Evolutionary conservation across 2,888 invertebrate species (phyloP), one percentile per base, ranked within the genome.

Genomic region (Xestobium rufovillosum): DNA sequence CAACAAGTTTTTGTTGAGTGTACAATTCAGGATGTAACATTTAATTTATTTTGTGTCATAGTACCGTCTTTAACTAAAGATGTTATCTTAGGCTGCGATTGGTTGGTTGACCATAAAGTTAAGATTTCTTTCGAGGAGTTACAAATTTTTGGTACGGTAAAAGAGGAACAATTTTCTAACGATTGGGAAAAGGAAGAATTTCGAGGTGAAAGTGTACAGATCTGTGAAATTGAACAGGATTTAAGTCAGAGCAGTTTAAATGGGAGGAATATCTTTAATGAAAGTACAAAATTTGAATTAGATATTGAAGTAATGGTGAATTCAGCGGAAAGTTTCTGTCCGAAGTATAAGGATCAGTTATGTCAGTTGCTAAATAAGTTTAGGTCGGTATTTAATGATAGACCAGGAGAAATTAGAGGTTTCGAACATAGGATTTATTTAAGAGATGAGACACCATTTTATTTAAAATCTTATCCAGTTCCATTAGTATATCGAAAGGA

Each of bases 151-250:
- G 23, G 23, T 19, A n/a, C n/a, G 23, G 23, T 6, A n/a, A 6
- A n/a, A 8, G 23, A 19, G n/a, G n/a, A 8, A 19, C n/a, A 8
- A 19, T 19, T 19, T 19, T 8, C 6, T 8, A n/a, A n/a, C n/a
- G 23, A n/a, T 8, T 8, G 23, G 6, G 23, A 19, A n/a, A 19
- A 19, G n/a, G n/a, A n/a, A n/a, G n/a, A n/a, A n/a, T n/a, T n/a
- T n/a, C n/a, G n/a, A n/a, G n/a, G 23, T 19, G 23, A 19, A 19
- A 19, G 23, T 19, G n/a, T 19, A 19, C 23, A 19, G n/a, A n/a
- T 19, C 6, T 19, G 23, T 19, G 23, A 19, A 19, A 19, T 19
- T 8, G 23, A n/a, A n/a, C n/a, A n/a, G n/a, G n/a, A n/a, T n/a
- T n/a, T n/a, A n/a, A n/a, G n/a, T n/a, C n/a, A n/a, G n/a, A n/a